Evolutionary conservation across 2,888 invertebrate species (phyloP), one percentile per base, ranked within the genome.

Genomic region (Gnatocerus cornutus): DNA sequence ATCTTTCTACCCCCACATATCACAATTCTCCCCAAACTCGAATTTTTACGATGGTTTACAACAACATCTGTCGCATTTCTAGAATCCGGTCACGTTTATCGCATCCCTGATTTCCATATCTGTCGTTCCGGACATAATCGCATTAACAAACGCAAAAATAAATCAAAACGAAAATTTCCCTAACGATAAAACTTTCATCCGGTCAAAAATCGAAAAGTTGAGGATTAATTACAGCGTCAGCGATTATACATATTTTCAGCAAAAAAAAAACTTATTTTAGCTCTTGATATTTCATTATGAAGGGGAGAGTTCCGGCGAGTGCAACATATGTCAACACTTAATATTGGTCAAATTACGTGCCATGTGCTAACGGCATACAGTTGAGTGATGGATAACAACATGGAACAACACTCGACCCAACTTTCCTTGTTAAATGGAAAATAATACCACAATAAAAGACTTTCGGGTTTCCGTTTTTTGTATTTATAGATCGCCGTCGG

Each of bases 331-430:
- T 71, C 69, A 65, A 59, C 71, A 69, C 65, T 71, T 64, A 69
- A 62, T 71, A 64, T 71, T 69, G 71, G 71, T 69, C 71, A 66
- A 69, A 71, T 71, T 71, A 71, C 71, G 56, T 29, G 63, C 37
- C 69, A 69, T 69, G 69, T 69, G 69, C 48, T 61, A 65, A 65
- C 52, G 41, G 33, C 58, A n/a, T 39, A 16, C 45, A 52, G 12
- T 56, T 41, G 50, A 63, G 43, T 69, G 69, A 65, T 69, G 61
- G 66, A 66, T 66, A 33, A 65, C 46, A 61, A 56, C 56, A 56
- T 21, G 43, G 41, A 56, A 56, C 56, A 56, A 41, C 56, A 56
- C 56, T 56, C 53, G 37, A 46, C 29, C 21, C 55, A 30, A 29
- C 27, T 46, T 59, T 45, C 41, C 61, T 46, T 48, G 37, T 61